A percentile compares a stretch with the other conserved stretches of the same genome.
Evolutionary conservation across 2,797 vertebrate species (phyloP).

Genomic region (Acanthis flammea): DNA sequence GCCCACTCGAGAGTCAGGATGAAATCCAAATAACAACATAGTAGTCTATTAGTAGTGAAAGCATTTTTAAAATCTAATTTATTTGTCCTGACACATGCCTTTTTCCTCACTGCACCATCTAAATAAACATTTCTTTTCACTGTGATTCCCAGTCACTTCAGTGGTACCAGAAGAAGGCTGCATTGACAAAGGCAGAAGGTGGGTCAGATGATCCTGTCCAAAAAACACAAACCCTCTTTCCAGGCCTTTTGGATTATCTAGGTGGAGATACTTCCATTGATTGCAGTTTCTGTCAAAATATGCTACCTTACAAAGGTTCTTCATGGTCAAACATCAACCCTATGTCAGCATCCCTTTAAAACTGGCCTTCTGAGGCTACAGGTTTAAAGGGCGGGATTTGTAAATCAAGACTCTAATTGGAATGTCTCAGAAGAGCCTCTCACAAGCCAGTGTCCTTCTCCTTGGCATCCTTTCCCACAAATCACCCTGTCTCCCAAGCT

Average conservation of each 20-base stretch:
- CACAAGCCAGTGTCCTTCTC: not conserved
- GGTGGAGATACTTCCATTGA: not conserved
- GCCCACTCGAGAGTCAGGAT: not conserved
- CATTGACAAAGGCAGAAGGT: not conserved
- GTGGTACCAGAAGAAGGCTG: not conserved
- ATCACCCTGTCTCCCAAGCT: not conserved
- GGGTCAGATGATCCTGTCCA: not conserved
- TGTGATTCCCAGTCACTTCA: not conserved
- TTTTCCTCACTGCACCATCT: not conserved
- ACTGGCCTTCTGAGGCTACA: not conserved
- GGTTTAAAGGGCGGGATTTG: conserved; percentile 27
- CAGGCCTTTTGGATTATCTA: not conserved
- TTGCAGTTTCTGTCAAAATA: not conserved
- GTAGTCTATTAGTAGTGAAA: conserved; percentile 5
- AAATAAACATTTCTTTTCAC: not conserved
- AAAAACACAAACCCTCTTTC: not conserved
- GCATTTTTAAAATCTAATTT: not conserved
- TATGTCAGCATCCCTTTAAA: not conserved
- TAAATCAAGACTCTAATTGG: conserved; percentile 20
- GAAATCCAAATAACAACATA: conserved; percentile 7
- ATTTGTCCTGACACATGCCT: not conserved
- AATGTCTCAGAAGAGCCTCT: conserved; percentile 4
- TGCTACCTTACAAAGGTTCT: not conserved
- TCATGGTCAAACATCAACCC: not conserved
- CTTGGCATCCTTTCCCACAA: not conserved